Percentiles rank a stretch among this genome's conserved stretches.
Evolutionary conservation across 35 echinoderm and acorn worm species (phyloP).

Genomic region (Heliocidaris tuberculata): DNA sequence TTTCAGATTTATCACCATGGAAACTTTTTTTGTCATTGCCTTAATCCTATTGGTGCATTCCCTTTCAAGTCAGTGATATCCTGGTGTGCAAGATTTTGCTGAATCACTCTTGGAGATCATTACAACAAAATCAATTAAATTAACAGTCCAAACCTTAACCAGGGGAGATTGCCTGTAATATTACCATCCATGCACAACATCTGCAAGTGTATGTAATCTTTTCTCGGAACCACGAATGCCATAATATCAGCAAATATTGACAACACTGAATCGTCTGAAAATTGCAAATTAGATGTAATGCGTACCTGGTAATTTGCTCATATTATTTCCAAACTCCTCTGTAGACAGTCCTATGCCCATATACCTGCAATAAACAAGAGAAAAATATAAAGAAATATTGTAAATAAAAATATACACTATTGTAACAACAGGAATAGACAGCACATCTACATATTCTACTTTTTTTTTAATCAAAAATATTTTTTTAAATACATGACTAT

Average conservation of each 20-base stretch:
- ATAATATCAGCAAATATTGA: background rate
- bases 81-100: background rate
- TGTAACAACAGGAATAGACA: background rate
- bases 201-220: background rate
- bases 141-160: no score
- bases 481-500: no score
- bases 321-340: conserved; percentile 81
- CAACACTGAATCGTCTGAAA: background rate
- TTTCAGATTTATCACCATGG: background rate
- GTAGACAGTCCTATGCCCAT: conserved; percentile 94
- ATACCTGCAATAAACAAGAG: conserved; percentile 73
- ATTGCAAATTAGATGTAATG: background rate
- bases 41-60: background rate
- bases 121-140: background rate
- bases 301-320: conserved; percentile 93
- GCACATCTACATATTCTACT: background rate
- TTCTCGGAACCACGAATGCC: background rate
- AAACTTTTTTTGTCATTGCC: background rate
- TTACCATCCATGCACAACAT: background rate
- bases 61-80: background rate
- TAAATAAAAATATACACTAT: background rate
- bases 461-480: no score
- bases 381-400: conserved; percentile 37
- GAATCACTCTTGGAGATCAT: background rate
- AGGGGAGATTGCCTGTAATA: background rate